A percentile compares a stretch with the other conserved stretches of the same genome.
phyloP scores from a whole-genome alignment of 2,113 vertebrate genomes.

The Ia io region DNA sequence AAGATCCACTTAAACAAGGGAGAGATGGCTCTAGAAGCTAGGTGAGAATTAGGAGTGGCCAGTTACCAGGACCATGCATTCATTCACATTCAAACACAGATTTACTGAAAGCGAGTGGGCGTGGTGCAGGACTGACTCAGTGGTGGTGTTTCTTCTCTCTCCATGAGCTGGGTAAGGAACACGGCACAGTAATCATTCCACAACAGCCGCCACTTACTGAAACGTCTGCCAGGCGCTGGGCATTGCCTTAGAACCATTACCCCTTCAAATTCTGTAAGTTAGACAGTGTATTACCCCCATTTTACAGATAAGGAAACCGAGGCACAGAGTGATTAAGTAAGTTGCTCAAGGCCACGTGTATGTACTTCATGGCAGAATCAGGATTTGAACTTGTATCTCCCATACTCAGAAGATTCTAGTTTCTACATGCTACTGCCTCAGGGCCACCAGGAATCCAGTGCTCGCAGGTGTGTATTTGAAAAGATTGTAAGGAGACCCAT shows the following conservation, averaged over 20 bases:
- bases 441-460: background rate
- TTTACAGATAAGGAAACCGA: background rate
- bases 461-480: background rate
- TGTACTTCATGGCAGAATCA: background rate
- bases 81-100: background rate
- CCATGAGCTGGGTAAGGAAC: background rate
- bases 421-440: background rate
- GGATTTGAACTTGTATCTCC: background rate
- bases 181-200: too few species aligned
- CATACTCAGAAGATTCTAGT: background rate
- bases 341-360: background rate
- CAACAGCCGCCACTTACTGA: background rate
- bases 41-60: background rate
- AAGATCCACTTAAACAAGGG: background rate
- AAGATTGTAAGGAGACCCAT: slow-evolving; percentile 61
- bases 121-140: background rate
- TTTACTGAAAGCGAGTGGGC: background rate
- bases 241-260: too few species aligned
- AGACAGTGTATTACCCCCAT: background rate
- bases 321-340: background rate
- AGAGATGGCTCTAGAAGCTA: background rate
- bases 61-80: background rate
- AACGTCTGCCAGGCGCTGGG: background rate
- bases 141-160: background rate
- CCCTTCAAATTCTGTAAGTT: background rate